A percentile compares a stretch with the other conserved stretches of the same genome.
These are phyloP conservation scores for Tortricodes alternella DNA, from an alignment of 2,888 invertebrate genomes.

Conservation along the genomic window DNA sequence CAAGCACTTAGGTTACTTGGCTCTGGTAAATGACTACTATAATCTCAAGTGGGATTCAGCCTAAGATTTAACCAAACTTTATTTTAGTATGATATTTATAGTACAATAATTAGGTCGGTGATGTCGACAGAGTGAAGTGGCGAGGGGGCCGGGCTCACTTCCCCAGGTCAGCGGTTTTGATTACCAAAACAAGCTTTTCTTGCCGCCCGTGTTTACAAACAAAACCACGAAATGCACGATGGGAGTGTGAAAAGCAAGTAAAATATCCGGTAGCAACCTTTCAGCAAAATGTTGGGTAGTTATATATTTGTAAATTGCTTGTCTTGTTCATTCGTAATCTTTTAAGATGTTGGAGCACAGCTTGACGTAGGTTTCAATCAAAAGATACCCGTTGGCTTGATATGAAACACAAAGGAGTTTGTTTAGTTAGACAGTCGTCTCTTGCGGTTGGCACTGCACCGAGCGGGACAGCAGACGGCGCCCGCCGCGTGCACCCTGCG, in stretches of 20 bases:
- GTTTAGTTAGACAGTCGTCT: conserved; percentile 15
- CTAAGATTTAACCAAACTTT: no score
- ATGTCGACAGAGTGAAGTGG: not conserved
- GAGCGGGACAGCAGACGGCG: conserved; percentile 59
- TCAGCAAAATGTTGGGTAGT: no score
- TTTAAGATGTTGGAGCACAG: not conserved
- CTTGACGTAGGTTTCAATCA: not conserved
- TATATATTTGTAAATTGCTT: no score
- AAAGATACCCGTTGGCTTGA: conserved; percentile 14
- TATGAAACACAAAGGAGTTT: conserved; percentile 19
- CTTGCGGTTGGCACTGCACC: conserved; percentile 43
- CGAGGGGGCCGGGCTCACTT: conserved; percentile 47
- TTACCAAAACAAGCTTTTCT: conserved; percentile 69
- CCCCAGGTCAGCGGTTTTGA: conserved; percentile 42
- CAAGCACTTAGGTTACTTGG: no score
- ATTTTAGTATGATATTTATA: no score
- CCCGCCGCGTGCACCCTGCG: conserved; percentile 45
- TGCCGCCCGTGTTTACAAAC: conserved; percentile 65
- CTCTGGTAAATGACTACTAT: no score
- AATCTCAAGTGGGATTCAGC: no score
- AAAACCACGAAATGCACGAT: conserved; percentile 43
- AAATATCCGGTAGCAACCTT: conserved; percentile 21
- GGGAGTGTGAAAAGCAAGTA: conserved; percentile 44
- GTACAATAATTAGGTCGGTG: no score
- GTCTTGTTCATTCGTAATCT: no score